Percentiles rank a stretch among this genome's conserved stretches.
phyloP scores from a whole-genome alignment of 2,797 vertebrate species.

The Halcyon chelicuti region DNA sequence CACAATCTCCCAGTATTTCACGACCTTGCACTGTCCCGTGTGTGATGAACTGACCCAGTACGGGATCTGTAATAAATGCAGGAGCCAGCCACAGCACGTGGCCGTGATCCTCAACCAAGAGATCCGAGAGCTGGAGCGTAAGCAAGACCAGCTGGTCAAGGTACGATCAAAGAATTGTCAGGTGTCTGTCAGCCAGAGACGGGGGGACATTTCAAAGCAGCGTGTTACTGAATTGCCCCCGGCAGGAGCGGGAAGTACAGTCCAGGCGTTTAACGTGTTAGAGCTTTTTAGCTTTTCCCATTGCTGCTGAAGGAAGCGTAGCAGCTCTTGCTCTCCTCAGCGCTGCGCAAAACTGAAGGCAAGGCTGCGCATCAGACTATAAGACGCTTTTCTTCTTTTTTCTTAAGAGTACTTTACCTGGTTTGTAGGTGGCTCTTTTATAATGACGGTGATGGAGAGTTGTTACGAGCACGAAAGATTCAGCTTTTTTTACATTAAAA shows the following conservation, averaged over 20 bases:
- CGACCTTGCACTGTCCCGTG: constrained; percentile 94
- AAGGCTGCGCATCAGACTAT: background rate
- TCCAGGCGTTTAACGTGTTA: fast-evolving
- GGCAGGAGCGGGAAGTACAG: background rate
- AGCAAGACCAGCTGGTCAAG: constrained; percentile 92
- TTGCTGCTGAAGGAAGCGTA: background rate
- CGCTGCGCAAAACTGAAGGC: background rate
- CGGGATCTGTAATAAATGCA: constrained; percentile 90
- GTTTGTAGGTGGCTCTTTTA: background rate
- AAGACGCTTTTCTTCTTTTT: background rate
- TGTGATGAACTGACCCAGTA: constrained; percentile 96
- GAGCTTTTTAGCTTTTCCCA: background rate
- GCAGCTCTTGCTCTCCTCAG: background rate
- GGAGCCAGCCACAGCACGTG: constrained; percentile 90
- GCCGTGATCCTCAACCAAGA: constrained; percentile 91
- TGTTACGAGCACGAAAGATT: background rate
- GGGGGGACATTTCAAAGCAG: background rate
- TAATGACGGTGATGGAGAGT: background rate
- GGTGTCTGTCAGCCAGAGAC: background rate
- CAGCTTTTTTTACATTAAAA: background rate
- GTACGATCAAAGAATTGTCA: constrained; percentile 72
- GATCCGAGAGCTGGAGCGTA: constrained; percentile 88
- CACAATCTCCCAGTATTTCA: constrained; percentile 98
- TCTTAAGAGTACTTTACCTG: background rate
- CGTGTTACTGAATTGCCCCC: background rate